Base-by-base conservation (phyloP, 1,140 invertebrate genomes). In the Oryctes rhinoceros region DNA sequence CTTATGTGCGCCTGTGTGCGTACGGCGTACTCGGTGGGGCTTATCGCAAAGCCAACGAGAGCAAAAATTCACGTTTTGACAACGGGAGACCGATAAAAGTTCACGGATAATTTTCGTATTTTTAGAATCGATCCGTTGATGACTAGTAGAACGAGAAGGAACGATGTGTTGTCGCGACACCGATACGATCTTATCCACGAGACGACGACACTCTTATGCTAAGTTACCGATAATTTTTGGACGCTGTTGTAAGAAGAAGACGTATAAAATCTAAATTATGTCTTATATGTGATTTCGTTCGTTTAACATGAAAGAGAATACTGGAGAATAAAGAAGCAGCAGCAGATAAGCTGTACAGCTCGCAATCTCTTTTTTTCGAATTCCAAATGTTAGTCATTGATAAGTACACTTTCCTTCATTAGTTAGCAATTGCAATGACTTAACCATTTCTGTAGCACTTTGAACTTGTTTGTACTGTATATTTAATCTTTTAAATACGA, bases 91-190 rank as follows among this genome's bases (percentile, higher is more conserved):
- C 18, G 53, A 18, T 59, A 59, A 59, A 59, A 59, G 53, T 59
- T 59, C 53, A 59, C 53, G 53, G 53, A 59, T 59, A 59, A 59
- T 59, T 59, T 59, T 59, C 11, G 53, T 59, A 59, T 59, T 59
- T 59, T 59, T 59, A 59, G 53, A 59, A 59, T 59, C 53, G 53
- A 59, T 59, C 18, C 53, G 39, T 7, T 10, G 39, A 44, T 44
- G 39, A 59, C 15, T 59, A 59, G 7, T 59, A 59, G n/a, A 59
- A 18, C 53, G 53, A 59, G 13, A n/a, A n/a, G 53, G n/a, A 59
- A 18, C 53, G 53, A 59, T 15, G 53, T 59, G 53, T 18, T 15
- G n/a, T 18, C 15, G 18, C 15, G 18, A 18, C 15, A 59, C 53
- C 3, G 53, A 59, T 59, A 59, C 13, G 15, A 59, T 59, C 53